These are phyloP conservation scores for Enteromius fasciolatus DNA, from an alignment of 2,797 vertebrate species.

Conservation along the genomic window DNA sequence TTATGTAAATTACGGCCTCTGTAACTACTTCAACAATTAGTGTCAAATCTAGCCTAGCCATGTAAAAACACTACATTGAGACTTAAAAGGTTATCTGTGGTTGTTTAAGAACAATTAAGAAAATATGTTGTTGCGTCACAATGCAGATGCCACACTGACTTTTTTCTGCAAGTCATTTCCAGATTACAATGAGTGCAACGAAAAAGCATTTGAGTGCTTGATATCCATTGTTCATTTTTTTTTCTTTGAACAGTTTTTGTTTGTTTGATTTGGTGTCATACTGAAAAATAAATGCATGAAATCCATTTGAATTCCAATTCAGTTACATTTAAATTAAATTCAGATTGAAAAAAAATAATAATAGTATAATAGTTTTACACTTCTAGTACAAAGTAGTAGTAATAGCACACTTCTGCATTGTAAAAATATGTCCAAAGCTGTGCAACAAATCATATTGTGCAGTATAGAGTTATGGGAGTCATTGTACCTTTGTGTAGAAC, in stretches of 20 bases:
- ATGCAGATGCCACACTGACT: background rate
- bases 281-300: background rate
- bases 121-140: background rate
- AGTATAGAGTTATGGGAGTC: background rate
- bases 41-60: background rate
- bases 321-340: background rate
- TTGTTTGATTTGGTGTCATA: background rate
- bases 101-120: background rate
- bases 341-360: too few relatives aligned
- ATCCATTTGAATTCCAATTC: background rate
- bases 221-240: background rate
- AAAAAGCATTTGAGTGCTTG: background rate
- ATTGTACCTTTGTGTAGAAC: slow-evolving; percentile 95
- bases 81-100: background rate
- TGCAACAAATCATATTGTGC: background rate
- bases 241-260: background rate
- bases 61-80: background rate
- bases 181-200: background rate
- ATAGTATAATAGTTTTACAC: background rate
- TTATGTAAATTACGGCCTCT: too few relatives aligned
- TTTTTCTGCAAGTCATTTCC: background rate
- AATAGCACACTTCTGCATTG: background rate
- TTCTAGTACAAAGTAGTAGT: too few relatives aligned
- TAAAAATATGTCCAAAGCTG: background rate
- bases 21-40: background rate